Evolutionary conservation across 37 sponge, comb jelly and placozoan genomes (phyloP).

Genomic region (Ianthella basta): DNA sequence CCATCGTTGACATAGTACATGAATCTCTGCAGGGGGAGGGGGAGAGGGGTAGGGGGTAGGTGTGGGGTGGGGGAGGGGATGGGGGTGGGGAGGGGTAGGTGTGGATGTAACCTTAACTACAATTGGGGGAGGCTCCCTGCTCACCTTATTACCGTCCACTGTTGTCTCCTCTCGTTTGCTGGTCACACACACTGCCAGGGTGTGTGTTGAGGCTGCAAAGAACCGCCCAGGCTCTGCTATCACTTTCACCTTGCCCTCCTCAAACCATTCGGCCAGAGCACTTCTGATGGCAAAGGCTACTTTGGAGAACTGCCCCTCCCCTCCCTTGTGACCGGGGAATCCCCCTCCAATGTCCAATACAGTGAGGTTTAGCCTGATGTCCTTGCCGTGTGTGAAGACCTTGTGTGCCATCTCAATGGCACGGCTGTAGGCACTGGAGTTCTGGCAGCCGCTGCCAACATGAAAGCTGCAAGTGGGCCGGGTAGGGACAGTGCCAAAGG

Average conservation of each 20-base stretch:
- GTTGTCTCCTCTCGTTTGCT: constrained; percentile 42
- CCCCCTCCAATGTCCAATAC: constrained; percentile 95
- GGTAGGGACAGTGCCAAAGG: no score
- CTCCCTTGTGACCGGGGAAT: constrained; percentile 65
- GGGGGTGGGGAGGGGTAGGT: not conserved
- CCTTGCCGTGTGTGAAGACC: constrained; percentile 60
- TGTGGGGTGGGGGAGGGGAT: not conserved
- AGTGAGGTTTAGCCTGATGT: constrained; percentile 60
- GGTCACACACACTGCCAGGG: constrained; percentile 74
- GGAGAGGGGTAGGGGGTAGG: not conserved
- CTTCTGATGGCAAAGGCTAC: not conserved
- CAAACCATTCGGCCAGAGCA: not conserved
- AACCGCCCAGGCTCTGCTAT: constrained; percentile 93
- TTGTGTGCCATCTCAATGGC: constrained; percentile 67
- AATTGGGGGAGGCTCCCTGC: not conserved
- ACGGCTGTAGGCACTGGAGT: constrained; percentile 54
- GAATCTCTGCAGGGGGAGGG: constrained; percentile 4
- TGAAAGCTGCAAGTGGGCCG: constrained; percentile 78
- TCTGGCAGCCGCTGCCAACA: constrained; percentile 81
- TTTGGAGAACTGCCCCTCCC: constrained; percentile 45
- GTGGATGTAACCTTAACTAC: not conserved
- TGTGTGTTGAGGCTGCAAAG: constrained; percentile 78
- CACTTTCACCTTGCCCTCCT: constrained; percentile 32
- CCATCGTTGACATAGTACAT: constrained; percentile 97
- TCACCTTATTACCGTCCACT: constrained; percentile 2